Percentiles rank a stretch among this genome's conserved stretches.
phyloP scores from a whole-genome alignment of 2,113 vertebrate genomes.

The Setophaga kirtlandii region DNA sequence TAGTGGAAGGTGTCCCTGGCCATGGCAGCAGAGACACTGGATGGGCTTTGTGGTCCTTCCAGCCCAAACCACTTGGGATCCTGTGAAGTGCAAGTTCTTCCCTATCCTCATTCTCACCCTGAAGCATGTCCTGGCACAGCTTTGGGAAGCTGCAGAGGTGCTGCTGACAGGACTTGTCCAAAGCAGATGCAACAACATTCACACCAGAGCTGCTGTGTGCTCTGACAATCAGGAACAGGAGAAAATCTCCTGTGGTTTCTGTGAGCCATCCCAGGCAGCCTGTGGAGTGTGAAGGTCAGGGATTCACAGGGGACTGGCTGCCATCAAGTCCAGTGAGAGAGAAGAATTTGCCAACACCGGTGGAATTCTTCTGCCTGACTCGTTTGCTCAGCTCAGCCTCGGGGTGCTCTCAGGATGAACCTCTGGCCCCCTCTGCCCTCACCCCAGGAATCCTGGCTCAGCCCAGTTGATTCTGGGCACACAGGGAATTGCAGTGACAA shows the following conservation, averaged over 20 bases:
- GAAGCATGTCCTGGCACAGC: not conserved
- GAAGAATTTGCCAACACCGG: not conserved
- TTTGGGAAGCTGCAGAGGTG: not conserved
- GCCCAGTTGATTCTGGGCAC: not conserved
- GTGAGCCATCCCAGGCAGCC: not conserved
- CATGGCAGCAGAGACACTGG: not conserved
- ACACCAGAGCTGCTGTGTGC: not conserved
- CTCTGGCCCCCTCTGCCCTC: not conserved
- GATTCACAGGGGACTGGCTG: not conserved
- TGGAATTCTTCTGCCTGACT: constrained; percentile 8
- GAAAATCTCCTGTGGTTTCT: not conserved
- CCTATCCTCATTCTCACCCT: not conserved
- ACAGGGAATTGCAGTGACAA: not conserved
- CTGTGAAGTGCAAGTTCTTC: not conserved
- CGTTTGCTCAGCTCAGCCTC: not conserved
- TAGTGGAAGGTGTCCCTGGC: not conserved
- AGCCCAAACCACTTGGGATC: not conserved
- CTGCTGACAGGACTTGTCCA: not conserved
- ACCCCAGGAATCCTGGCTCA: not conserved
- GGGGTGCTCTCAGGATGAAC: not conserved
- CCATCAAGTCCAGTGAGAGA: not conserved
- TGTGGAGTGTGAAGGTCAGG: not conserved
- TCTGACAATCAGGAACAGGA: not conserved
- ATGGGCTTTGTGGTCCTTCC: not conserved
- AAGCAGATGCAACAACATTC: not conserved